Evolutionary conservation across 2,888 invertebrate genomes (phyloP).

Genomic region (Dendrolimus pini): DNA sequence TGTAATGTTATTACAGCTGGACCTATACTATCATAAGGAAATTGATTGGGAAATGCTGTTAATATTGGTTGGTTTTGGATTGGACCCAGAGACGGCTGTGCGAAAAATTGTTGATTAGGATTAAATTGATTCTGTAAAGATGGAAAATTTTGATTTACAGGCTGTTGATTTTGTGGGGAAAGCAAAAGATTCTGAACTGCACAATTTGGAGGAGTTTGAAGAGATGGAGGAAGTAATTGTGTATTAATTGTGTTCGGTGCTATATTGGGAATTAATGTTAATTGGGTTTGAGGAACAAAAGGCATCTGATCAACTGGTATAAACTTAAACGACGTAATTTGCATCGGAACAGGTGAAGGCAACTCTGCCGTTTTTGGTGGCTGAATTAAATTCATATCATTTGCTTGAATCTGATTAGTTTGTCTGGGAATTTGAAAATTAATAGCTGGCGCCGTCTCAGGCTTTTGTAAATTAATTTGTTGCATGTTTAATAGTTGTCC

Average conservation of each 20-base stretch:
- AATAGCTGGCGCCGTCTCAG: constrained; percentile 9
- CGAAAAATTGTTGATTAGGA: background rate
- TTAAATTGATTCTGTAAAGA: background rate
- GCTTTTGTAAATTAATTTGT: constrained; percentile 9
- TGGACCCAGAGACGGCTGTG: background rate
- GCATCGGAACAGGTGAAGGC: constrained; percentile 6
- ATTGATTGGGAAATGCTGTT: constrained; percentile 9
- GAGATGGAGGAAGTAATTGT: constrained; percentile 3
- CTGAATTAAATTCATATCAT: constrained; percentile 4
- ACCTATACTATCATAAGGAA: constrained; percentile 2
- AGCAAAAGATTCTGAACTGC: constrained; percentile 4
- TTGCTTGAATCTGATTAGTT: background rate
- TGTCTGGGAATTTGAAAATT: constrained; percentile 1
- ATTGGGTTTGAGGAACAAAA: constrained; percentile 3
- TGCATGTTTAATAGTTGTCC: constrained; percentile 25
- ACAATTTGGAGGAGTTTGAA: constrained; percentile 7
- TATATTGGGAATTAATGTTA: background rate
- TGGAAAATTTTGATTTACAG: constrained; percentile 11
- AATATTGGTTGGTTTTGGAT: background rate
- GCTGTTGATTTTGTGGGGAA: constrained; percentile 14
- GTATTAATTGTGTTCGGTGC: constrained; percentile 10
- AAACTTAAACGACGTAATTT: constrained; percentile 7
- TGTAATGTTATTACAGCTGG: constrained; percentile 7
- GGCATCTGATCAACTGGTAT: constrained; percentile 5
- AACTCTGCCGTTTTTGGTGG: constrained; percentile 5